Base-by-base conservation (phyloP, 2,888 invertebrate species). In the Tipula confusa region DNA sequence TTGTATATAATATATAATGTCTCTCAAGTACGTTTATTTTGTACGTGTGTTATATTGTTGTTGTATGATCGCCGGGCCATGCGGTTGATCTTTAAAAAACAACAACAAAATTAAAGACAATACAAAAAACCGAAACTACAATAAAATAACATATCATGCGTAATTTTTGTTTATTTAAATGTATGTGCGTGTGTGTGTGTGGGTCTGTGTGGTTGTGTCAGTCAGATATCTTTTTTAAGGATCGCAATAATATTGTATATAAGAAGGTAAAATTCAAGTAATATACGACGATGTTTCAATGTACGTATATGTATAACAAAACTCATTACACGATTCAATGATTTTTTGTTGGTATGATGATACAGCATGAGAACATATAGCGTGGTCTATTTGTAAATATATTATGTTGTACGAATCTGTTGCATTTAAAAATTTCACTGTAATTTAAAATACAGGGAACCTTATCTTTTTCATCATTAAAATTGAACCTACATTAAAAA, bases 51-150 rank as follows among this genome's bases (percentile, higher is more conserved):
- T 43, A 15, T 43, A 7, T 43, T 43, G 43, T 43, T 43, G 36
- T 43, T 43, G 64, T 64, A 64, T 64, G 64, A 64, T 64, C 64
- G 64, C 64, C 64, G 64, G 64, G 64, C 64, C 64, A 64, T 64
- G 64, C 64, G 64, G 64, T 64, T 64, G 64, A 64, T 64, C 64
- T 64, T 64, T 24, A 24, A 64, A 9, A 6, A 64, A 64, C 24
- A 64, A 24, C 64, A 18, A 64, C 24, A 64, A 64, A 18, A 24
- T 7, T 64, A 64, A 64, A 64, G 24, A 64, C 64, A 64, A 64
- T 64, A 64, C 64, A 64, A n/a, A n/a, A 9, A 64, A 15, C 15
- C 18, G 43, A 43, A 33, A 33, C 5, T 9, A 43, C 43, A 64
- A 64, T 24, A 7, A 64, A 64, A 64, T 64, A 9, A 64, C 64